Percentiles rank a stretch among this genome's conserved stretches.
phyloP scores from a whole-genome alignment of 2,888 invertebrate genomes.

The Rhingia campestris region DNA sequence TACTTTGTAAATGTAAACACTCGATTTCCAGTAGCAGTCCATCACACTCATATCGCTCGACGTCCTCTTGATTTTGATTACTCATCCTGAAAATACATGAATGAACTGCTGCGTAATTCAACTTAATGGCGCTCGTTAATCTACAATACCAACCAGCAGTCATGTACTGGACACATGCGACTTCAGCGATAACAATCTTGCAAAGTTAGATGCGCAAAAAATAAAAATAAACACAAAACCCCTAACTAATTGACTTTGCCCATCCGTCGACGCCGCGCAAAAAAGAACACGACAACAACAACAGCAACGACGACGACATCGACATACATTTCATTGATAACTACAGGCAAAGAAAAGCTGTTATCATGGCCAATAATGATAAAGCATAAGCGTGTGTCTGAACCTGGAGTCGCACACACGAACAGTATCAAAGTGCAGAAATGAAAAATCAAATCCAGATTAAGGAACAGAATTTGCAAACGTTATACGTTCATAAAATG shows the following conservation, averaged over 20 bases:
- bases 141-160: conserved; percentile 16
- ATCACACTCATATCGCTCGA: background rate
- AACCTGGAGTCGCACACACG: background rate
- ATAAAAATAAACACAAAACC: background rate
- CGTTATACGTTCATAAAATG: conserved; percentile 16
- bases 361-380: background rate
- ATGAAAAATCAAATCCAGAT: conserved; percentile 6
- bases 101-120: conserved; percentile 59
- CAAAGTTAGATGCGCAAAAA: conserved; percentile 48
- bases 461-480: conserved; percentile 20
- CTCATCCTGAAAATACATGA: conserved; percentile 53
- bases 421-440: conserved; percentile 7
- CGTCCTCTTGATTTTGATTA: conserved; percentile 25
- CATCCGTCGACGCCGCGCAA: background rate
- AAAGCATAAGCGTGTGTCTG: conserved; percentile 12
- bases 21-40: background rate
- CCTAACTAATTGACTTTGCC: conserved; percentile 17
- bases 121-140: conserved; percentile 23
- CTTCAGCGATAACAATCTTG: conserved; percentile 29
- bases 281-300: background rate
- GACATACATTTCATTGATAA: conserved; percentile 55
- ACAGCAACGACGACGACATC: conserved; percentile 10
- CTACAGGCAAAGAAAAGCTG: conserved; percentile 13
- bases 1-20: background rate
- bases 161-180: conserved; percentile 53